Conservation (phyloP, 1,140 invertebrate genomes). For the Drosophila arizonae region DNA sequence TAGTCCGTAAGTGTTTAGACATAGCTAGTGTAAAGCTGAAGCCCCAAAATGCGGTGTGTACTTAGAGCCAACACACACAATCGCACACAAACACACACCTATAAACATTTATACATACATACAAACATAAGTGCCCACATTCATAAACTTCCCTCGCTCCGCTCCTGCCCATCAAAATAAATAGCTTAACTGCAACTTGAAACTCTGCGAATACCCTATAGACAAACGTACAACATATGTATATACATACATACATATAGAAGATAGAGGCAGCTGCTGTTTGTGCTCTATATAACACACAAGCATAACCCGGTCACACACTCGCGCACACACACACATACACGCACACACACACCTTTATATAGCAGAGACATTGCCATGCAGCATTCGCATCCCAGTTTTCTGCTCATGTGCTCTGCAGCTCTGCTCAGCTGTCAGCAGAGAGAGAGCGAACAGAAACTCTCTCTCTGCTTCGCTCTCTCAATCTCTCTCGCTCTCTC, state of each 20-base stretch:
- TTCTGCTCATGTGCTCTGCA: slow-evolving; percentile 30
- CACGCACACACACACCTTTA: slow-evolving; percentile 10
- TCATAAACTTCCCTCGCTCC: not conserved
- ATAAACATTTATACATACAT: slow-evolving; percentile 3
- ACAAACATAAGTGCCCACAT: not conserved
- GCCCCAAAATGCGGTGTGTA: slow-evolving; percentile 8
- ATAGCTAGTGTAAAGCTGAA: slow-evolving; percentile 18
- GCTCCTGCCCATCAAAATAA: slow-evolving; percentile 9
- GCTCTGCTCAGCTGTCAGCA: slow-evolving; percentile 6
- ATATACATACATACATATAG: slow-evolving; percentile 8
- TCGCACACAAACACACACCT: slow-evolving; percentile 4
- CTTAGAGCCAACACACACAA: slow-evolving; percentile 26
- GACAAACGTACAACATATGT: not conserved
- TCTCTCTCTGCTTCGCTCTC: slow-evolving; percentile 3
- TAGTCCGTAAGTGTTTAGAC: not conserved
- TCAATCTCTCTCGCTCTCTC: not conserved
- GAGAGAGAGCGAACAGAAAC: not conserved
- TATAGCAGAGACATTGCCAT: slow-evolving; percentile 12
- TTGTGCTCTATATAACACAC: slow-evolving; percentile 41
- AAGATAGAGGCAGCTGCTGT: slow-evolving; percentile 19
- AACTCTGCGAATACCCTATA: slow-evolving; percentile 13
- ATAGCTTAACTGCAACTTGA: slow-evolving; percentile 40
- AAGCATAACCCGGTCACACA: slow-evolving; percentile 51
- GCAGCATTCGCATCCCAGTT: slow-evolving; percentile 38
- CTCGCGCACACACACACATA: slow-evolving; percentile 11